A percentile compares a stretch with the other conserved stretches of the same genome.
Evolutionary conservation across 2,797 vertebrate species (phyloP).

Genomic region (Rhodeus uyekii): DNA sequence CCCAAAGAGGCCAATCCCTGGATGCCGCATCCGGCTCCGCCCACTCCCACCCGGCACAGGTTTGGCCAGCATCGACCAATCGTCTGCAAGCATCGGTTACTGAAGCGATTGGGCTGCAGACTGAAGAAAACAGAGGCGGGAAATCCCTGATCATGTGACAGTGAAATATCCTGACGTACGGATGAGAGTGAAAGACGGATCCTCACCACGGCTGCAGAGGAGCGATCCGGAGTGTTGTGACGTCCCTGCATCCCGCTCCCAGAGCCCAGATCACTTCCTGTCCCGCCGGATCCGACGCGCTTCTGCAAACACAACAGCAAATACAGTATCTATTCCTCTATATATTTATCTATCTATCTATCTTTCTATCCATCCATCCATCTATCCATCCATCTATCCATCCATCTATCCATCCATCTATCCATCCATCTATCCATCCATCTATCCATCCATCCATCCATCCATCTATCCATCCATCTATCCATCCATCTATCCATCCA

Average conservation of each 20-base stretch:
- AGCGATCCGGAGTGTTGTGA: conserved; percentile 87
- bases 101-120: conserved; percentile 87
- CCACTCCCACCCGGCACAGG: conserved; percentile 83
- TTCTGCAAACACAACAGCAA: conserved; percentile 70
- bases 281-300: conserved; percentile 85
- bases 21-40: conserved; percentile 85
- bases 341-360: too few species aligned
- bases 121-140: conserved; percentile 63
- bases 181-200: neutral
- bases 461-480: too few species aligned
- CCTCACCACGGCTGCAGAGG: conserved; percentile 89
- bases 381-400: too few species aligned
- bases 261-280: conserved; percentile 94
- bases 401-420: too few species aligned
- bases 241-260: conserved; percentile 91
- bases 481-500: too few species aligned
- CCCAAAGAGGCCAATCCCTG: conserved; percentile 87
- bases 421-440: too few species aligned
- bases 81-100: conserved; percentile 91
- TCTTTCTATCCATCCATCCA: too few species aligned
- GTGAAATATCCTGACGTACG: too few species aligned
- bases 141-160: neutral
- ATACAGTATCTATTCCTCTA: neutral
- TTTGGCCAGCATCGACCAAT: conserved; percentile 93
- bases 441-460: too few species aligned